Conservation (phyloP, 2,888 invertebrate species). For the Myathropa florea region DNA sequence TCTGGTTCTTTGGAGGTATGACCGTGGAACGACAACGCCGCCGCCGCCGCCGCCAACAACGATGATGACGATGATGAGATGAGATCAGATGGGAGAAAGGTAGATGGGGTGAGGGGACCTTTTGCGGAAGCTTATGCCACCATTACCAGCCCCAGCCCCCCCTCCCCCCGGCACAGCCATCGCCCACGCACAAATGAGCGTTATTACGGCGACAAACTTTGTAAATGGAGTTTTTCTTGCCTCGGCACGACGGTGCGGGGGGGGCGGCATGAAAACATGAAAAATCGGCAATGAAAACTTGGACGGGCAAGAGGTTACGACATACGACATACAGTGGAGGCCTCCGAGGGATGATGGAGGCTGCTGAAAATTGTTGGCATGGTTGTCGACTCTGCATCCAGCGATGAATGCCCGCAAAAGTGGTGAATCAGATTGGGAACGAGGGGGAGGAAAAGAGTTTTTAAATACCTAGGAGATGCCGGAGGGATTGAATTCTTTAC, state of each 20-base stretch:
- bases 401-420: too few relatives aligned
- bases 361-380: too few relatives aligned
- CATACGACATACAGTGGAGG: background rate
- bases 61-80: background rate
- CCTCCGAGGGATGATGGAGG: too few relatives aligned
- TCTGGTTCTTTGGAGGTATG: background rate
- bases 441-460: too few relatives aligned
- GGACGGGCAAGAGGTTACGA: background rate
- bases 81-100: background rate
- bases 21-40: background rate
- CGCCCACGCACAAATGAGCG: slow-evolving; percentile 50
- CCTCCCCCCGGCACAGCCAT: background rate
- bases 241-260: background rate
- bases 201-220: slow-evolving; percentile 55
- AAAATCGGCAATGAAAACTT: slow-evolving; percentile 2
- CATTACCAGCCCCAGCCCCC: slow-evolving; percentile 48
- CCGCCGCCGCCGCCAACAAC: background rate
- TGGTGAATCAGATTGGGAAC: too few relatives aligned
- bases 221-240: slow-evolving; percentile 53
- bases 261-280: background rate
- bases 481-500: too few relatives aligned
- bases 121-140: slow-evolving; percentile 66
- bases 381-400: too few relatives aligned
- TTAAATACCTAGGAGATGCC: too few relatives aligned
- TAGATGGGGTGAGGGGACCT: slow-evolving; percentile 47